Conservation (phyloP, 2,797 vertebrate species). For the Pseudopleuronectes americanus region DNA sequence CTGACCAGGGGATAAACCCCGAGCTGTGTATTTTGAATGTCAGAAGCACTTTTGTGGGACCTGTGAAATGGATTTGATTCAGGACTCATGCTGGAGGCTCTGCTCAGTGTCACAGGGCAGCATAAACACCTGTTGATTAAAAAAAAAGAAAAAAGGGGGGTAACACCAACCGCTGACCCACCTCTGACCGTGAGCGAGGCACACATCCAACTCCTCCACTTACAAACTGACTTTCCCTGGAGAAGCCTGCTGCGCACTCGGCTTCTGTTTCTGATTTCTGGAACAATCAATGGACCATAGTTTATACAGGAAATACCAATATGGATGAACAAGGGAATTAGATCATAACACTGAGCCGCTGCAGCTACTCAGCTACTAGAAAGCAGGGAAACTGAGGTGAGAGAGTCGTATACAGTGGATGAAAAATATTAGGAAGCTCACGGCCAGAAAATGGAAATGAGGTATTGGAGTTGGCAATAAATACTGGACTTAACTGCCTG, state of each 20-base stretch:
- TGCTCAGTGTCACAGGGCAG: slow-evolving; percentile 76
- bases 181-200: slow-evolving; percentile 57
- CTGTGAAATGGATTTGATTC: slow-evolving; percentile 79
- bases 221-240: slow-evolving; percentile 55
- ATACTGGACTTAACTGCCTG: slow-evolving; percentile 78
- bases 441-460: slow-evolving; percentile 80
- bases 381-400: slow-evolving; percentile 59
- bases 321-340: slow-evolving; percentile 75
- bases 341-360: slow-evolving; percentile 65
- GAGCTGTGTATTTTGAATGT: slow-evolving; percentile 82
- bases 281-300: slow-evolving; percentile 78
- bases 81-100: slow-evolving; percentile 69
- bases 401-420: slow-evolving; percentile 55
- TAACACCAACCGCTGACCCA: slow-evolving; percentile 54
- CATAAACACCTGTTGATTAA: slow-evolving; percentile 85
- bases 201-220: slow-evolving; percentile 60
- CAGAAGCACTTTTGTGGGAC: slow-evolving; percentile 80
- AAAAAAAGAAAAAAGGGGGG: slow-evolving; percentile 29
- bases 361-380: slow-evolving; percentile 43
- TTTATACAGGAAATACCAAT: slow-evolving; percentile 82
- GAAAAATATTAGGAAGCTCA: slow-evolving; percentile 73
- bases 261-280: slow-evolving; percentile 77
- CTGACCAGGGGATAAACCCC: slow-evolving; percentile 78
- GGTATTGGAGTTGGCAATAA: slow-evolving; percentile 81
- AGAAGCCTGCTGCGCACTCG: slow-evolving; percentile 48